phyloP scores from a whole-genome alignment of 1,140 invertebrate species.

The Nasonia vitripennis region DNA sequence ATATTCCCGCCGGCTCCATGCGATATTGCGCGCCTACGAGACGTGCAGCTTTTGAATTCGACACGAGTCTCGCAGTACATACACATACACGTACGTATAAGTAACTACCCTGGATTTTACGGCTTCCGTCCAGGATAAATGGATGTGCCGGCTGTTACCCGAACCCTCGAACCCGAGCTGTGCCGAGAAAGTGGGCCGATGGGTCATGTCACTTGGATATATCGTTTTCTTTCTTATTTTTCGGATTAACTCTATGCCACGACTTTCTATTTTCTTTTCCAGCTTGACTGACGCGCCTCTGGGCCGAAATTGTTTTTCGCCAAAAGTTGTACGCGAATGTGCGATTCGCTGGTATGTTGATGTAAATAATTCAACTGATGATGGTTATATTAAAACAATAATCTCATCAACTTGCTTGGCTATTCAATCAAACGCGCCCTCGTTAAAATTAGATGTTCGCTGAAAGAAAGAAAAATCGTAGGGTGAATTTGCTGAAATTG shows the following conservation, averaged over 20 bases:
- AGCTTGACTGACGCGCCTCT: neutral
- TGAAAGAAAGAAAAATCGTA: neutral
- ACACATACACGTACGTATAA: neutral
- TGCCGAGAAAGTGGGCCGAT: neutral
- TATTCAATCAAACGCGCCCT: no score
- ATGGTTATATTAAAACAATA: no score
- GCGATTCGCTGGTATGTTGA: neutral
- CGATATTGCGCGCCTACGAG: neutral
- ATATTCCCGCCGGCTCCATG: neutral
- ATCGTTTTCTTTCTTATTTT: neutral
- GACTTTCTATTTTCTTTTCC: neutral
- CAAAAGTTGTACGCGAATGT: neutral
- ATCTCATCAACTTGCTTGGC: no score
- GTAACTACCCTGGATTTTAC: conserved; percentile 18
- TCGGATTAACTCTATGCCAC: neutral
- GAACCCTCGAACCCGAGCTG: neutral
- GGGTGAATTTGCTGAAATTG: neutral
- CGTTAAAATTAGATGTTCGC: neutral
- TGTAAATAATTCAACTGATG: no score
- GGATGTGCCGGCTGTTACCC: conserved; percentile 20
- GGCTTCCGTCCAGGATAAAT: conserved; percentile 5
- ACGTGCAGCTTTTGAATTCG: conserved; percentile 14
- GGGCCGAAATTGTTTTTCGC: neutral
- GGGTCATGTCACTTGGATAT: neutral
- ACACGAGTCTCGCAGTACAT: neutral